Base-by-base conservation (phyloP, 2,113 vertebrate genomes). In the Cochlearius cochlearius region DNA sequence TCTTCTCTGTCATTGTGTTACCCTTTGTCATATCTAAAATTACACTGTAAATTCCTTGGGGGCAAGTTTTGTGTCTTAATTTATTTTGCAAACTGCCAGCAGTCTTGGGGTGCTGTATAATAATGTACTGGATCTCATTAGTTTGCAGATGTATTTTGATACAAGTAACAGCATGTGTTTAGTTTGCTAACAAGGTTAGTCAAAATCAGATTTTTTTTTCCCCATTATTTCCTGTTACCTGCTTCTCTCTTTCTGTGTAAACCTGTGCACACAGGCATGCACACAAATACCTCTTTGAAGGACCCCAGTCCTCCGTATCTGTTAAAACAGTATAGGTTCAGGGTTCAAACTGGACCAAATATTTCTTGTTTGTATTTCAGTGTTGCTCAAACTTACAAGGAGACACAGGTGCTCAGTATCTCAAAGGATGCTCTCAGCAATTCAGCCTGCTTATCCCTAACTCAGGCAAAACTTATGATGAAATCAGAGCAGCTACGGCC, bases 1-100 rank as follows among this genome's bases (percentile, higher is more conserved):
- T 72, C 45, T 90, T 73, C 27, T 53, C 52, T 66, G n/a, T 73
- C 50, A 49, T 90, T 94, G 68, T 92, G 29, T 56, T 74, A 55
- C 23, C 10, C 26, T 77, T 8, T 71, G 55, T 67, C 27, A 14
- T 71, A 63, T 22, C 67, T 84, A n/a, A 92, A 95, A 60, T 74
- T 71, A 77, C 11, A 71, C 32, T 53, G 12, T 52, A 72, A 67
- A 74, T 64, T 59, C 77, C 64, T 16, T 49, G 43, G 23, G 45
- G 71, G 6, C 15, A 71, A 71, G 50, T 81, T 56, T 52, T 83
- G 26, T 32, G 15, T 91, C 45, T 95, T 45, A 53, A 87, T 73
- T 95, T 88, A 73, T 84, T 86, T 84, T 93, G 14, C 25, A 75
- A 78, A 39, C 52, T 87, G 73, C 27, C 64, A 74, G 56, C 19